These are phyloP conservation scores for Xenentodon cancila DNA, from an alignment of 2,797 vertebrate genomes.

Conservation along the genomic window DNA sequence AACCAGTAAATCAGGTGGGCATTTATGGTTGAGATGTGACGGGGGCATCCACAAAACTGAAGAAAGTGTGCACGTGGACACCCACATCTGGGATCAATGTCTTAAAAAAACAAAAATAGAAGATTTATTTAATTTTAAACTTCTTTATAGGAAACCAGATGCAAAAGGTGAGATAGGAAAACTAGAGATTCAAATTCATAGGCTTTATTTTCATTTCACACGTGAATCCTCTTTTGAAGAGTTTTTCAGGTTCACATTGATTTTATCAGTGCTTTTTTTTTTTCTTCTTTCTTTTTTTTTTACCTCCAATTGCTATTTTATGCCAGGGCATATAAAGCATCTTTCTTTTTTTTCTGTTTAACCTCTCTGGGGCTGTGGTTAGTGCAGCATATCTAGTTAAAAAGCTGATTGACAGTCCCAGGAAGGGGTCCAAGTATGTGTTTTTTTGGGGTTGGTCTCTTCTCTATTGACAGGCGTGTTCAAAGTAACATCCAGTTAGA, in stretches of 20 bases:
- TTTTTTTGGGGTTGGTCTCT: neutral
- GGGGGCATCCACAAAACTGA: conserved; percentile 3
- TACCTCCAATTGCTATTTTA: neutral
- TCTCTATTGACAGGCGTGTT: neutral
- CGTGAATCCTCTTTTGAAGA: no score
- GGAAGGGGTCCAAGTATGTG: neutral
- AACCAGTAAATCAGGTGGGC: conserved; percentile 7
- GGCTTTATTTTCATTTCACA: no score
- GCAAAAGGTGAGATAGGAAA: neutral
- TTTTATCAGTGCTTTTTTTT: no score
- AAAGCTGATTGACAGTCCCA: neutral
- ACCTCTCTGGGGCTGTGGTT: neutral
- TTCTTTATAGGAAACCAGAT: neutral
- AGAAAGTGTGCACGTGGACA: neutral
- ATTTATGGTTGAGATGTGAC: neutral
- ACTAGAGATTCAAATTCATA: no score
- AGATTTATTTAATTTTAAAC: conserved; percentile 10
- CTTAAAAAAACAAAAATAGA: neutral
- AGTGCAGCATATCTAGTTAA: neutral
- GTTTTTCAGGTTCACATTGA: no score
- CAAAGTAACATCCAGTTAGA: conserved; percentile 1
- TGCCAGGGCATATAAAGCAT: neutral
- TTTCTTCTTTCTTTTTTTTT: neutral
- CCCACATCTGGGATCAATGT: neutral
- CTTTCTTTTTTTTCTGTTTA: neutral